Evolutionary conservation across 1,140 invertebrate species (phyloP).

Genomic region (Trissolcus basalis): DNA sequence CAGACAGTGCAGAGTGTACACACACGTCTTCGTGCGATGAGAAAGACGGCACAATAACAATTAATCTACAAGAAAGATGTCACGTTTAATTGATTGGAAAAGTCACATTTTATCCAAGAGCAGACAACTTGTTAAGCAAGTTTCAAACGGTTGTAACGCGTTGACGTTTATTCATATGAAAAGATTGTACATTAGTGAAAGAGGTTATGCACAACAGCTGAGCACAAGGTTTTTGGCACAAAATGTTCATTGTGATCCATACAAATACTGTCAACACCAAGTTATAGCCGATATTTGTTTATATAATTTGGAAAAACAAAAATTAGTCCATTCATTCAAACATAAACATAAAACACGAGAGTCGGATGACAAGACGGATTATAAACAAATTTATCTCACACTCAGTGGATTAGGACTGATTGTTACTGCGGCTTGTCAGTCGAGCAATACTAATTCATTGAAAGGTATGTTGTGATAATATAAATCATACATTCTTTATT

Average conservation of each 20-base stretch:
- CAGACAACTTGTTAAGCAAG: background rate
- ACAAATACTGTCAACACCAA: too few species aligned
- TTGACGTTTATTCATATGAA: background rate
- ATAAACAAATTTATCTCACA: slow-evolving; percentile 42
- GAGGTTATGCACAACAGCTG: too few species aligned
- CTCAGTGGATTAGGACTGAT: slow-evolving; percentile 56
- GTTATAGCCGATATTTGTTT: too few species aligned
- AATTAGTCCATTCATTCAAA: background rate
- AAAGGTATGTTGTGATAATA: slow-evolving; percentile 53
- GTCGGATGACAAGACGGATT: background rate
- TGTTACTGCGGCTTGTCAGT: slow-evolving; percentile 42
- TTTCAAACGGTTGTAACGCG: background rate
- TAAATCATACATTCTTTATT: slow-evolving; percentile 3
- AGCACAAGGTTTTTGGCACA: too few species aligned
- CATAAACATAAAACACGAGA: background rate
- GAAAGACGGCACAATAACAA: background rate
- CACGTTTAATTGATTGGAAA: slow-evolving; percentile 17
- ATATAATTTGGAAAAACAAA: background rate
- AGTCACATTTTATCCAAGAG: background rate
- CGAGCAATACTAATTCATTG: slow-evolving; percentile 40
- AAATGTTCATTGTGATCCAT: too few species aligned
- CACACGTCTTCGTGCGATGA: too few species aligned
- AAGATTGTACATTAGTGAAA: background rate
- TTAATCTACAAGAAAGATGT: slow-evolving; percentile 10
- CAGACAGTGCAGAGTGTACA: too few species aligned